Conservation (phyloP, 2,888 invertebrate species). For the Drosophila formosana region DNA sequence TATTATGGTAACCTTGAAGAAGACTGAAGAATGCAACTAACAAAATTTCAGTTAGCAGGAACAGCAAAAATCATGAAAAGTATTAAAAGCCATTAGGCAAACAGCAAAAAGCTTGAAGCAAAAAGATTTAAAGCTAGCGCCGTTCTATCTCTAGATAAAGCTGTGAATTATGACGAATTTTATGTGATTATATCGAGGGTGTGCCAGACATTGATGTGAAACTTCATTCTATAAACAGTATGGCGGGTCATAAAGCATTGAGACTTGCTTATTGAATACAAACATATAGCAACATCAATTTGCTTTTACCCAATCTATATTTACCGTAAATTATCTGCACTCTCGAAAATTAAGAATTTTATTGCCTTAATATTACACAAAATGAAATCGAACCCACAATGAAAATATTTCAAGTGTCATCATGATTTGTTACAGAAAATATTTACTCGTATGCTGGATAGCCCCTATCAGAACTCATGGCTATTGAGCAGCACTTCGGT, state of each 20-base stretch:
- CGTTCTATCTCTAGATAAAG: slow-evolving; percentile 30
- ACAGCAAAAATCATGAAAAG: slow-evolving; percentile 15
- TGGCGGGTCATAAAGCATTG: slow-evolving; percentile 2
- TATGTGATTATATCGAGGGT: slow-evolving; percentile 18
- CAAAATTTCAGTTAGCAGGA: slow-evolving; percentile 23
- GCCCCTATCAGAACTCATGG: neutral
- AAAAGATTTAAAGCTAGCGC: slow-evolving; percentile 32
- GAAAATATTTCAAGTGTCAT: neutral
- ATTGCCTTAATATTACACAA: too few species aligned
- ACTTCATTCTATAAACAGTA: slow-evolving; percentile 7
- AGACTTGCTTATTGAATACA: neutral
- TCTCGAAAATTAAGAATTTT: too few species aligned
- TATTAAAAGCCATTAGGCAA: slow-evolving; percentile 11
- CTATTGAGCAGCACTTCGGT: slow-evolving; percentile 7
- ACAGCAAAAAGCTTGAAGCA: neutral
- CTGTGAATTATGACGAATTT: slow-evolving; percentile 36
- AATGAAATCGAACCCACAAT: neutral
- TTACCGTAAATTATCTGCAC: too few species aligned
- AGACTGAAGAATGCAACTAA: slow-evolving; percentile 55
- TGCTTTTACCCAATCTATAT: too few species aligned
- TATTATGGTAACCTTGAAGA: slow-evolving; percentile 63
- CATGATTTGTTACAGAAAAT: neutral
- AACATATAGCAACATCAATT: neutral
- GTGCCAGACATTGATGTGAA: slow-evolving; percentile 16
- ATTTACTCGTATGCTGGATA: slow-evolving; percentile 9